Evolutionary conservation across 2,113 vertebrate species (phyloP).

Genomic region (Tachuris rubrigastra): DNA sequence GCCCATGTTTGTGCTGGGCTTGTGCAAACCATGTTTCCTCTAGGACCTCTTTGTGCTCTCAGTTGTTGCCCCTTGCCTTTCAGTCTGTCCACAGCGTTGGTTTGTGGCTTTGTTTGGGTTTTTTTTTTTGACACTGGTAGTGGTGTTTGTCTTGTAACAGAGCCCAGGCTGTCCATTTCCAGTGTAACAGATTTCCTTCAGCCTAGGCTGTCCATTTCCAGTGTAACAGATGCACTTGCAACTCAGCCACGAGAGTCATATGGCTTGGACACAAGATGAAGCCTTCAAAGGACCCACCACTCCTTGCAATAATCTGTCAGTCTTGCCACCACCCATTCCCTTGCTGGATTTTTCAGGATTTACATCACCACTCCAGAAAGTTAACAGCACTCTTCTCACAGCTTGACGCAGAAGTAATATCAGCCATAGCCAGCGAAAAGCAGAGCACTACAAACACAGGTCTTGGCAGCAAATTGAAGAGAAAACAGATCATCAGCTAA

Average conservation of each 20-base stretch:
- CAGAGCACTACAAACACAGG: background rate
- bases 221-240: background rate
- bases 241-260: background rate
- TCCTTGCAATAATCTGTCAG: background rate
- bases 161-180: background rate
- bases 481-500: background rate
- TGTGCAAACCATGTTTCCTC: background rate
- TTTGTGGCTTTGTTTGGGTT: background rate
- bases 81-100: background rate
- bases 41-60: background rate
- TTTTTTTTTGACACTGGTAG: background rate
- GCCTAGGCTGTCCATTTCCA: background rate
- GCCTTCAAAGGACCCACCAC: background rate
- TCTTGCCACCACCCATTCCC: constrained; percentile 24
- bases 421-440: background rate
- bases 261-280: background rate
- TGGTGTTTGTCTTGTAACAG: background rate
- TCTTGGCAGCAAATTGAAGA: background rate
- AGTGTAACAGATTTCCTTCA: background rate
- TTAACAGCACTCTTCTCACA: background rate
- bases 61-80: background rate
- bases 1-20: background rate
- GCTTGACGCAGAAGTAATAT: background rate
- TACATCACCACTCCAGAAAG: background rate
- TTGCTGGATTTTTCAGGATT: constrained; percentile 29